Evolutionary conservation across 2,888 invertebrate genomes (phyloP), one percentile per base, ranked within the genome.

Genomic region (Trissolcus japonicus): DNA sequence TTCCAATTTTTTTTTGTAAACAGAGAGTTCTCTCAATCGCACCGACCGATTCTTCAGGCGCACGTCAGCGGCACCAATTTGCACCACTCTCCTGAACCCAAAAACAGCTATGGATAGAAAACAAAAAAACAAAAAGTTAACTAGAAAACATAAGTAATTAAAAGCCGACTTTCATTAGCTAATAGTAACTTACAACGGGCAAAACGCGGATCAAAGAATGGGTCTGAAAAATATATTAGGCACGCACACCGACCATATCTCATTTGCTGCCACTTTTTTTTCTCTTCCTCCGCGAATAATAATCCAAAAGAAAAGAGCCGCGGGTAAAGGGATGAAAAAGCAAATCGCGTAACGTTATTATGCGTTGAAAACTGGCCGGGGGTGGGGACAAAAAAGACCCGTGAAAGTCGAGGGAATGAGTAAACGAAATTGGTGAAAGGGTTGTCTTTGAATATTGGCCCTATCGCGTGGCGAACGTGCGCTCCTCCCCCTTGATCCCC

Each of bases 131-230:
- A 0, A 35, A 11, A 4, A 48, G 40, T 13, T 55, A 0, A 46
- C 25, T 43, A 48, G 41, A 48, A 35, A 3, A 51, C 51, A 56
- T 59, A 46, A 40, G 41, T 71, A 63, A 71, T 71, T 56, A 63
- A 71, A 71, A 62, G 7, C 14, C 53, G 54, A 35, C 63, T 50
- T 72, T 63, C 72, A 59, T 72, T 54, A 63, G 72, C 72, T 72
- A 59, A 72, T 65, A 63, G 40, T 40, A 48, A 59, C n/a, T 17
- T n/a, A 54, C 53, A 61, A 61, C 40, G 59, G 14, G 6, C n/a
- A 53, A 14, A n/a, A 51, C 0, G 40, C 35, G 16, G n/a, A 21
- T 71, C 63, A 72, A 72, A 72, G 63, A 69, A 61, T 56, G 48
- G 46, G 35, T 25, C 41, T 59, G 53, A 59, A 60, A 60, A 63